These are phyloP conservation scores for Cataglyphis rosenhaueri DNA, from an alignment of 2,888 invertebrate genomes.

Conservation along the genomic window DNA sequence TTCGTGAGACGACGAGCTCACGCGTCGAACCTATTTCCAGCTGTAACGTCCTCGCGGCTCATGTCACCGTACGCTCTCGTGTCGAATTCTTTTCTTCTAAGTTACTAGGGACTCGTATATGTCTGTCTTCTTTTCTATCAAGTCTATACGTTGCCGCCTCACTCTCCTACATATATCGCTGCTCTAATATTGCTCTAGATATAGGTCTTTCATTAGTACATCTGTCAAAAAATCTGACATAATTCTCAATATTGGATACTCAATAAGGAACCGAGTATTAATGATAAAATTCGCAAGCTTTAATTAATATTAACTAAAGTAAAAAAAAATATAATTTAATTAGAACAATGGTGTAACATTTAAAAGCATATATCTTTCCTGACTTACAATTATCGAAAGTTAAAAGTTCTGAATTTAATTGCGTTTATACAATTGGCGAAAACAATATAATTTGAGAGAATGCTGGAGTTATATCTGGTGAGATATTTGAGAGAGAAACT, in stretches of 20 bases:
- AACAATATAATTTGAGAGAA: background rate
- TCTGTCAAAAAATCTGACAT: background rate
- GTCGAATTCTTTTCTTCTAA: conserved; percentile 60
- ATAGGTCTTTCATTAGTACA: background rate
- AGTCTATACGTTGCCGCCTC: background rate
- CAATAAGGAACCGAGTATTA: background rate
- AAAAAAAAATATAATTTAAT: background rate
- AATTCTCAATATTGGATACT: background rate
- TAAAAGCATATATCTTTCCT: background rate
- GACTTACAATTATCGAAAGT: background rate
- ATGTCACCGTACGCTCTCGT: conserved; percentile 43
- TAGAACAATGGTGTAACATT: background rate
- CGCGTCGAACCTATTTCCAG: conserved; percentile 70
- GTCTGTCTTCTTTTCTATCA: conserved; percentile 1
- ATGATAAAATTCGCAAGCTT: background rate
- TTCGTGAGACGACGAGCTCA: conserved; percentile 71
- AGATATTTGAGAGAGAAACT: conserved; percentile 1
- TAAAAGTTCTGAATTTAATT: background rate
- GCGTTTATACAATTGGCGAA: background rate
- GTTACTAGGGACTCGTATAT: background rate
- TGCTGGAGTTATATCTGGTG: background rate
- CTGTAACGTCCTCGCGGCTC: conserved; percentile 56
- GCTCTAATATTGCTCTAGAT: background rate
- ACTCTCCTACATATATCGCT: background rate
- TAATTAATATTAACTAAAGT: background rate